Conservation (phyloP, 1,140 invertebrate genomes). For the Drosophila aff. region DNA sequence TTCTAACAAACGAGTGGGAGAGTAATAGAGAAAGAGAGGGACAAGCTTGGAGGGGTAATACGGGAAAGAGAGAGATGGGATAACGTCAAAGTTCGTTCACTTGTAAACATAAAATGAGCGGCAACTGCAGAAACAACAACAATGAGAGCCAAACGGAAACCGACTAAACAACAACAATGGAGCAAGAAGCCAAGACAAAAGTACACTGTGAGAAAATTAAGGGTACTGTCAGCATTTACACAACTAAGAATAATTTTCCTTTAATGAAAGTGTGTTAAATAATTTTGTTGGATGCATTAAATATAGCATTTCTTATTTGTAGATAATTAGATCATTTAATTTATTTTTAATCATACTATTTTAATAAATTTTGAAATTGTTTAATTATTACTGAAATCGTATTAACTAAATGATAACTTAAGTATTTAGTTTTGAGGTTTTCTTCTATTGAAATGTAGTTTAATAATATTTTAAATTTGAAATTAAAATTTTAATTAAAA, state of each 20-base stretch:
- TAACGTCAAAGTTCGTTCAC: slow-evolving; percentile 79
- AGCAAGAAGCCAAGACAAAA: slow-evolving; percentile 28
- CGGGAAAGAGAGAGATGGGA: slow-evolving; percentile 18
- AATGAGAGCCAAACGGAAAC: slow-evolving; percentile 45
- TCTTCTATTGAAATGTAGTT: no score
- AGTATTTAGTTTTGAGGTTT: no score
- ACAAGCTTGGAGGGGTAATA: slow-evolving; percentile 2
- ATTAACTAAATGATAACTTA: no score
- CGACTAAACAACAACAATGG: slow-evolving; percentile 67
- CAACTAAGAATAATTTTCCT: no score
- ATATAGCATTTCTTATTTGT: no score
- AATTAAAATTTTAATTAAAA: not conserved
- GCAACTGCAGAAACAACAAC: slow-evolving; percentile 37
- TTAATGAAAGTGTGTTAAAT: no score
- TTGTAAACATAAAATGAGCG: slow-evolving; percentile 79
- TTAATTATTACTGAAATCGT: no score
- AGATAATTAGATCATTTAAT: no score
- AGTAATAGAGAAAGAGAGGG: not conserved
- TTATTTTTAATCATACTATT: no score
- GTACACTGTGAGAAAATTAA: not conserved
- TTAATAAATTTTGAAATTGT: no score
- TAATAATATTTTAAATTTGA: no score
- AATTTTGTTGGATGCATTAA: no score
- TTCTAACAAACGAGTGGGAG: slow-evolving; percentile 52
- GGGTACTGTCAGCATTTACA: not conserved